Evolutionary conservation across 1,140 invertebrate species (phyloP), one percentile per base, ranked within the genome.

Genomic region (Zophobas atratus): DNA sequence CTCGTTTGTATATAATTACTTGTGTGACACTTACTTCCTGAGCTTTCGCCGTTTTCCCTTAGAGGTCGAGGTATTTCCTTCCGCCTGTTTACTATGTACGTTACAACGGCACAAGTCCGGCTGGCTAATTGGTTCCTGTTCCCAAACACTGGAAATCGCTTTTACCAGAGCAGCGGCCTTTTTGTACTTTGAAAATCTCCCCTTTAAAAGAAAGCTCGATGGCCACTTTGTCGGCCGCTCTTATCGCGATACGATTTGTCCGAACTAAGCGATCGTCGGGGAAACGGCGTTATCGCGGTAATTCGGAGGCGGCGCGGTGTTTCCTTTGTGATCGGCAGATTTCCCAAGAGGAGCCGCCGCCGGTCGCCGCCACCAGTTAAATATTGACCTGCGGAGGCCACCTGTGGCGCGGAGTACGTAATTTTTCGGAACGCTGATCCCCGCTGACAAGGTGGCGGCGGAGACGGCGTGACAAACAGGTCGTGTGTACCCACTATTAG

Each of bases 401-500:
- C 60, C 60, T 67, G 60, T 67, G 60, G 60, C 60, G 60, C 41
- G 36, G 60, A 67, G 60, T 67, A 43, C 60, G 39, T 67, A 67
- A 67, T 67, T 67, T 67, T 67, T 67, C 60, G 60, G 70, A 34
- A 5, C 46, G 70, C 46, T 51, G 70, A 72, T 55, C 51, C 60
- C 60, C 20, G 60, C 60, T 67, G 60, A 67, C 70, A 72, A 48
- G 70, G 20, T 20, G 20, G 20, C 20, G 20, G 20, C 20, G 20
- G 20, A 34, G 46, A 33, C 46, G 35, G 46, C 8, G 70, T 72
- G 70, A 72, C 70, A 72, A 72, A 72, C 70, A 72, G 70, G 33
- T 33, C 77, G 46, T 71, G 34, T 74, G 38, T 78, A 67, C 60
- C 72, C 57, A 56, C 77, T 78, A 78, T 75, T 78, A 60, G 77